Percentiles rank a stretch among this genome's conserved stretches.
These are phyloP conservation scores for Ecdyonurus torrentis DNA, from an alignment of 2,888 invertebrate genomes.

Conservation along the genomic window DNA sequence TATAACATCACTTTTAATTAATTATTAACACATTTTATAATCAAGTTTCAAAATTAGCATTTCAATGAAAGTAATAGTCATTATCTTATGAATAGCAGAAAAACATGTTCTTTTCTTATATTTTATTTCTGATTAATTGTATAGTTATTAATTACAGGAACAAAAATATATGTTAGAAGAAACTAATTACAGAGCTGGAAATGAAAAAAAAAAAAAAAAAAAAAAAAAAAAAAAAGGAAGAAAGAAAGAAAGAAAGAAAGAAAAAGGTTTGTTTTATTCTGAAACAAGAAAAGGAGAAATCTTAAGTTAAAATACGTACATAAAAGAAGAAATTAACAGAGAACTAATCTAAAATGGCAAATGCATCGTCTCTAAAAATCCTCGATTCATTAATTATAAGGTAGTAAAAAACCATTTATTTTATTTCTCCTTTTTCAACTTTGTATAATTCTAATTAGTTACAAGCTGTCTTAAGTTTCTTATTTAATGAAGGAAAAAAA, in stretches of 20 bases:
- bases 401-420: not conserved
- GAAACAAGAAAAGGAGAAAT: too few species aligned
- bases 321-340: too few species aligned
- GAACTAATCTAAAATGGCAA: not conserved
- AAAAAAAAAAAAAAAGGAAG: not conserved
- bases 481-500: too few species aligned
- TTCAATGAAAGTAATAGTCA: too few species aligned
- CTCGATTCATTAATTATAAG: not conserved
- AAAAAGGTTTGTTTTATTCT: too few species aligned
- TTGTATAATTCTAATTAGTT: not conserved
- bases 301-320: too few species aligned
- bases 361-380: not conserved
- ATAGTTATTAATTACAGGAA: not conserved
- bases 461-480: not conserved
- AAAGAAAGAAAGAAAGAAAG: too few species aligned
- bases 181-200: not conserved
- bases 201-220: not conserved
- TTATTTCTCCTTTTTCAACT: not conserved
- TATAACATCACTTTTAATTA: too few species aligned
- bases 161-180: not conserved
- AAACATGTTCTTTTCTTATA: not conserved
- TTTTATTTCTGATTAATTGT: not conserved
- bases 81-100: not conserved
- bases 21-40: too few species aligned
- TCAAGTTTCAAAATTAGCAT: too few species aligned